Percentiles rank a stretch among this genome's conserved stretches.
Evolutionary conservation across 92 coral and sea anemone species (phyloP).

Genomic region (Phenganax subtilis): DNA sequence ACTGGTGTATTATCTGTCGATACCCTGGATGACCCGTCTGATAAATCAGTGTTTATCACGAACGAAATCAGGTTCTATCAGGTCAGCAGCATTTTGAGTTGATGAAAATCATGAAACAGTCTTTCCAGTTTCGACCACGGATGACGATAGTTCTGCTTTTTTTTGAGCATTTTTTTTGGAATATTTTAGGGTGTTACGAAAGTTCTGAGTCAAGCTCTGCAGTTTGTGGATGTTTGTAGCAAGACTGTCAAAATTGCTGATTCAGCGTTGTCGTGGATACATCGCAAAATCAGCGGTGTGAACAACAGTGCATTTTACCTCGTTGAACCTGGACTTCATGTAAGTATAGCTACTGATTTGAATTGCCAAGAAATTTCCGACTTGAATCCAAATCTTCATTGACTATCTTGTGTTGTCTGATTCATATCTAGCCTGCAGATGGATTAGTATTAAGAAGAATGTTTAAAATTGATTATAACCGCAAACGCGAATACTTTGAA

Average conservation of each 20-base stretch:
- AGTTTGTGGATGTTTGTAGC: slow-evolving; percentile 78
- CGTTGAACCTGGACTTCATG: slow-evolving; percentile 89
- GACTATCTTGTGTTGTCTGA: not conserved
- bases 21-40: slow-evolving; percentile 68
- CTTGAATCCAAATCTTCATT: not conserved
- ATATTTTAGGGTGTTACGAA: slow-evolving; percentile 68
- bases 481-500: slow-evolving; percentile 58
- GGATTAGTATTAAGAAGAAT: slow-evolving; percentile 86
- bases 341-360: slow-evolving; percentile 9
- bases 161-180: not conserved
- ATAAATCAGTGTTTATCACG: slow-evolving; percentile 72
- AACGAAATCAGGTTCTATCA: slow-evolving; percentile 95
- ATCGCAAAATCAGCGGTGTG: slow-evolving; percentile 76
- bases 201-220: slow-evolving; percentile 85
- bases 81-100: slow-evolving; percentile 31
- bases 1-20: slow-evolving; percentile 90
- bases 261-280: slow-evolving; percentile 94
- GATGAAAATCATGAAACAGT: not conserved
- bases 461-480: slow-evolving; percentile 70
- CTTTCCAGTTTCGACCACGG: not conserved
- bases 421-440: slow-evolving; percentile 56
- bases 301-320: slow-evolving; percentile 75
- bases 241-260: slow-evolving; percentile 94
- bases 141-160: not conserved
- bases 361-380: not conserved